A percentile compares a stretch with the other conserved stretches of the same genome.
Conservation (phyloP, 2,113 vertebrate genomes). For the Pseudorectes ferrugineus region DNA sequence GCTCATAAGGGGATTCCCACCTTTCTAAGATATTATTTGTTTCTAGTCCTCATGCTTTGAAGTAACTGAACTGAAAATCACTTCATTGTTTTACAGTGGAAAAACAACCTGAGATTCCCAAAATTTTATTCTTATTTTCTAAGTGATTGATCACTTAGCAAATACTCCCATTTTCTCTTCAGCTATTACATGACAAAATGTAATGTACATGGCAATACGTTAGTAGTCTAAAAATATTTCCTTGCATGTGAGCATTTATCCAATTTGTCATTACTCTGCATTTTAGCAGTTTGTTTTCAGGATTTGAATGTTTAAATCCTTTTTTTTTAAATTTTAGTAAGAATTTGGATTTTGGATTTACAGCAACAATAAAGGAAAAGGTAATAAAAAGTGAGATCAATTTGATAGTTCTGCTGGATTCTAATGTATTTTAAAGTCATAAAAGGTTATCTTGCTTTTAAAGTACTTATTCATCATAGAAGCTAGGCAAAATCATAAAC, state of each 20-base stretch:
- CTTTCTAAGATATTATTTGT: background rate
- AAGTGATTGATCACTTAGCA: background rate
- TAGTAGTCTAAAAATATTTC: background rate
- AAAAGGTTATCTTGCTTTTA: background rate
- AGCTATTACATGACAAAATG: background rate
- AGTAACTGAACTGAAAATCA: background rate
- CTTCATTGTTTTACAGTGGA: background rate
- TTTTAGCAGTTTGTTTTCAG: background rate
- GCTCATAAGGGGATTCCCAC: background rate
- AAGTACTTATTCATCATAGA: background rate
- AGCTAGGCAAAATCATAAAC: background rate
- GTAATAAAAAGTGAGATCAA: background rate
- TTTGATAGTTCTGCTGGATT: background rate
- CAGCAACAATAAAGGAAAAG: background rate
- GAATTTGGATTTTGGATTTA: background rate
- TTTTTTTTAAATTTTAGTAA: background rate
- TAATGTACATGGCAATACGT: background rate
- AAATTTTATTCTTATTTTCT: background rate
- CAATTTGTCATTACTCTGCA: background rate
- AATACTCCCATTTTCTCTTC: background rate
- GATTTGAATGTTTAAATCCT: background rate
- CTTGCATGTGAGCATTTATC: background rate
- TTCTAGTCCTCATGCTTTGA: background rate
- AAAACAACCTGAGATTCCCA: background rate
- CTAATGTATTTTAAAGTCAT: background rate